Evolutionary conservation across 2,888 invertebrate genomes (phyloP), one percentile per base, ranked within the genome.

Genomic region (Didymodactylos carnosus): DNA sequence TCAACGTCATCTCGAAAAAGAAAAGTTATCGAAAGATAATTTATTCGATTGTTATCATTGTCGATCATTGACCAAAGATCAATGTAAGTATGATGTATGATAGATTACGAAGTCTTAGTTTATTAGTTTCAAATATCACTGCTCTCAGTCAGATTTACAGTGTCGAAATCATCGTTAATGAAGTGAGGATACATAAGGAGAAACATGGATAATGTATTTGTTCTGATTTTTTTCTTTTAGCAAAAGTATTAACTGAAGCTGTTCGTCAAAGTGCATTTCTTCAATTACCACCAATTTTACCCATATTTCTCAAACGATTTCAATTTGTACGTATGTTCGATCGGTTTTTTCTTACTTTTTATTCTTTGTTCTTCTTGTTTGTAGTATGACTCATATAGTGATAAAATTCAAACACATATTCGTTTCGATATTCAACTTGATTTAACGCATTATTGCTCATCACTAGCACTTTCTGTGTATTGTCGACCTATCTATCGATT

Each of bases 21-120:
- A 62, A 62, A 62, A 19, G n/a, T 35, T 62, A 35, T 35, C 62
- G 8, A 35, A 35, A n/a, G 62, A 62, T 2, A 62, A 62, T 62
- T n/a, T n/a, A 62, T 62, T 62, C n/a, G 62, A 62, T 62, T 62
- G 62, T n/a, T 62, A 62, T 62, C 35, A 62, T 62, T 62, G 62
- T 62, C 62, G 62, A 35, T 62, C 62, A 35, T 19, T 62, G 10
- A n/a, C 29, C 35, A 7, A 19, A 62, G n/a, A 29, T n/a, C 62
- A 62, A 35, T 35, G 62, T 62, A 62, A 35, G 3, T n/a, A n/a
- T n/a, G n/a, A n/a, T n/a, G n/a, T n/a, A n/a, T n/a, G n/a, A n/a
- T n/a, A n/a, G n/a, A n/a, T n/a, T n/a, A n/a, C n/a, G n/a, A n/a
- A n/a, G n/a, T n/a, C n/a, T n/a, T n/a, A n/a, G n/a, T n/a, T n/a